Evolutionary conservation across 1,140 invertebrate species (phyloP).

Genomic region (Bombus pyrosoma): DNA sequence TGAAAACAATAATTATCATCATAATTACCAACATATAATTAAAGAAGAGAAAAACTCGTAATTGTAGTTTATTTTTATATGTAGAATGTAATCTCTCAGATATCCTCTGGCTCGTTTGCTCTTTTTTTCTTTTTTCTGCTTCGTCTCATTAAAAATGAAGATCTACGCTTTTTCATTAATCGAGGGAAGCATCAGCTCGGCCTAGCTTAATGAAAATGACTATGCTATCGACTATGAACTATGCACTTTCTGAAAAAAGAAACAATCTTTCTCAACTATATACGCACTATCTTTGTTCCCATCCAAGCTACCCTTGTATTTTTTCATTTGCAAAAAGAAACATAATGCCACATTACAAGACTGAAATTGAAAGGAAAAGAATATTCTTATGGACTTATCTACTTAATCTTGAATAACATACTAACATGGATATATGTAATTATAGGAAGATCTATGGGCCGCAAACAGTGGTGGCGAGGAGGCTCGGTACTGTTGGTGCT

Average conservation of each 20-base stretch:
- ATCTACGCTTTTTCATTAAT: neutral
- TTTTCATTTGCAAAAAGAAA: neutral
- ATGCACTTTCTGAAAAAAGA: neutral
- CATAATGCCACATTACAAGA: neutral
- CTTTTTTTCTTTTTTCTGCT: neutral
- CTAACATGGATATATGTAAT: constrained; percentile 39
- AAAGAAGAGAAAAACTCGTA: neutral
- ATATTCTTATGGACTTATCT: neutral
- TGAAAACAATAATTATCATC: neutral
- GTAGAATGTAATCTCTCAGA: neutral
- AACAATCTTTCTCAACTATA: neutral
- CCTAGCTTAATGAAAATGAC: constrained; percentile 9
- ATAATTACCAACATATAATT: neutral
- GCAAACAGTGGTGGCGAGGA: constrained; percentile 76
- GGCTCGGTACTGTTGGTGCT: constrained; percentile 75
- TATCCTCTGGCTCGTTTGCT: neutral
- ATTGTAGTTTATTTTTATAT: neutral
- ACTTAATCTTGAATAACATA: neutral
- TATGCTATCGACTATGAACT: neutral
- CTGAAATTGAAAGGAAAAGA: neutral
- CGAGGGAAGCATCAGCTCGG: neutral
- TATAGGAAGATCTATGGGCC: constrained; percentile 76
- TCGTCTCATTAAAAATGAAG: neutral
- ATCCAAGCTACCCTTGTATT: neutral
- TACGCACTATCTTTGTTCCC: neutral